Conservation (phyloP, 37 sponge, comb jelly and placozoan species). For the Corticium candelabrum region DNA sequence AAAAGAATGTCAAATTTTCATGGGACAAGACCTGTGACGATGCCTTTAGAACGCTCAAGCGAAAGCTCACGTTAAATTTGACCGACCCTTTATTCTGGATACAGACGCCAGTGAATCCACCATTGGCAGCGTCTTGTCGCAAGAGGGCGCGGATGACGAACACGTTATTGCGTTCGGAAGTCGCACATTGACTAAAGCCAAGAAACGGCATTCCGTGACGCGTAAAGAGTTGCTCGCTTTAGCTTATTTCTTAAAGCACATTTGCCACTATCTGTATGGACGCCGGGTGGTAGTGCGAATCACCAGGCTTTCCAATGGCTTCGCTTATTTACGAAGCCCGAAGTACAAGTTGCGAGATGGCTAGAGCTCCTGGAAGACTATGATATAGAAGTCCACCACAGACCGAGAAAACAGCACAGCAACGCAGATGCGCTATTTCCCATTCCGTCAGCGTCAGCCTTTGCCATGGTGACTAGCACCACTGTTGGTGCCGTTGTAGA, state of each 20-base stretch:
- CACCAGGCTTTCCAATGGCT: too few species aligned
- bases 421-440: too few species aligned
- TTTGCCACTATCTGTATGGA: too few species aligned
- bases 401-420: neutral
- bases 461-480: too few species aligned
- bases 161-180: constrained; percentile 33
- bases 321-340: too few species aligned
- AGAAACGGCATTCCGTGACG: too few species aligned
- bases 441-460: too few species aligned
- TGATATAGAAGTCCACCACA: neutral
- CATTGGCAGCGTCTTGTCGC: constrained; percentile 47
- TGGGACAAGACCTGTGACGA: constrained; percentile 11
- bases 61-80: constrained; percentile 8
- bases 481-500: too few species aligned
- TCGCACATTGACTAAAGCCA: constrained; percentile 28
- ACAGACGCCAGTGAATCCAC: constrained; percentile 56
- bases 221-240: too few species aligned
- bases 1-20: neutral
- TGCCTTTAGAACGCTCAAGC: constrained; percentile 6
- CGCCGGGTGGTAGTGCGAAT: too few species aligned
- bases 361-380: constrained; percentile 8
- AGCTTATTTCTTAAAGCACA: too few species aligned
- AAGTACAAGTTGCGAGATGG: constrained; percentile 32
- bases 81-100: constrained; percentile 23
- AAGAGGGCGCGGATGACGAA: constrained; percentile 12